phyloP scores from a whole-genome alignment of 2,797 vertebrate genomes.

The Clarias platycephalus region DNA sequence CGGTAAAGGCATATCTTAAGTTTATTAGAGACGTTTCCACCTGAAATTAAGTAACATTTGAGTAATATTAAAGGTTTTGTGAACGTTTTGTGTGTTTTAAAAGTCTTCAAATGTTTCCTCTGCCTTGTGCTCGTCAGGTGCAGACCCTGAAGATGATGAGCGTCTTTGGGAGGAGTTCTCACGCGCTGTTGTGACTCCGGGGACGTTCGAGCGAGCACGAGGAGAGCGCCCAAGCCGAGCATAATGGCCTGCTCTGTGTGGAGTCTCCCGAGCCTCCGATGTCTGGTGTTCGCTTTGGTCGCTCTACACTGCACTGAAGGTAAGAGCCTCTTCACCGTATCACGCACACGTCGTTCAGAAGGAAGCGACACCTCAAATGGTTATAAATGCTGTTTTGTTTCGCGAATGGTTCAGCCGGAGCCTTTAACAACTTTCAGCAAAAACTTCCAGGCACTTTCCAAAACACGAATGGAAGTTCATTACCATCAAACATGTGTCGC shows the following conservation, averaged over 20 bases:
- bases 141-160: constrained; percentile 89
- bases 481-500: constrained; percentile 28
- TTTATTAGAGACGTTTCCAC: not conserved
- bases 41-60: not conserved
- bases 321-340: constrained; percentile 69
- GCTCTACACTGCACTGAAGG: constrained; percentile 92
- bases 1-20: too few relatives aligned
- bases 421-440: not conserved
- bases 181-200: constrained; percentile 85
- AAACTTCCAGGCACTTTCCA: not conserved
- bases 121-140: constrained; percentile 75
- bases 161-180: constrained; percentile 80
- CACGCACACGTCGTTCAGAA: not conserved
- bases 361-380: not conserved
- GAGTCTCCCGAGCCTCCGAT: constrained; percentile 92
- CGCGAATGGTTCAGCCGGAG: not conserved
- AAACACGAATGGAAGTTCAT: constrained; percentile 28
- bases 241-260: constrained; percentile 93
- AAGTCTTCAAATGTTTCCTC: constrained; percentile 7
- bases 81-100: not conserved
- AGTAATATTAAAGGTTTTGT: not conserved
- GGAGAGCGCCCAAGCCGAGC: constrained; percentile 80
- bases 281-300: constrained; percentile 90
- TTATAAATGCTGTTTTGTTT: too few relatives aligned
- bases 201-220: constrained; percentile 83